Conservation (phyloP, 2,113 vertebrate genomes). For the Haemorhous mexicanus region DNA sequence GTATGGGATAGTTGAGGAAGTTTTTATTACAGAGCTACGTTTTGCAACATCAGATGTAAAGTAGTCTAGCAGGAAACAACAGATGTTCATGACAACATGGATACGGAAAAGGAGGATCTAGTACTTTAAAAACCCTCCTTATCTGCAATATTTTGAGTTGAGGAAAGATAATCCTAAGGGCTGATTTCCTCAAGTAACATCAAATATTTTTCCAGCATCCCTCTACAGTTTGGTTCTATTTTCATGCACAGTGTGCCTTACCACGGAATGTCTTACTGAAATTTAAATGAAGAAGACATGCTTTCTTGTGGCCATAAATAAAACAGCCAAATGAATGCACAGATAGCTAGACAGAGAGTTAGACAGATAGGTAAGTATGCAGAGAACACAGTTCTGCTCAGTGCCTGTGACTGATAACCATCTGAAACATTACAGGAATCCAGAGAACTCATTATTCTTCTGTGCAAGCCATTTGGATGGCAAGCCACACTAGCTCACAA, state of each 20-base stretch:
- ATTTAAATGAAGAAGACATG: neutral
- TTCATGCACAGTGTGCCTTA: neutral
- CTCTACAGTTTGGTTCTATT: neutral
- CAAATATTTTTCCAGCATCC: neutral
- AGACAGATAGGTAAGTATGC: neutral
- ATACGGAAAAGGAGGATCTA: neutral
- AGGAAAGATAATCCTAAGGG: neutral
- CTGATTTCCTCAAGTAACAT: neutral
- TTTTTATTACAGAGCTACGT: neutral
- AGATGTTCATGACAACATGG: neutral
- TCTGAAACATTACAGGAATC: neutral
- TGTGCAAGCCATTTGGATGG: neutral
- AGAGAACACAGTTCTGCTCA: neutral
- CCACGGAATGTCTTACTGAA: neutral
- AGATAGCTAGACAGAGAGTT: neutral
- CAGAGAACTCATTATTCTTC: neutral
- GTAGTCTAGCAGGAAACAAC: neutral
- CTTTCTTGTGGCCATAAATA: neutral
- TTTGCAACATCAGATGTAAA: neutral
- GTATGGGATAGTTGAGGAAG: neutral
- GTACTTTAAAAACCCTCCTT: neutral
- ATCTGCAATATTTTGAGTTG: neutral
- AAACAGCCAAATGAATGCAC: neutral
- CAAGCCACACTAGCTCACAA: neutral
- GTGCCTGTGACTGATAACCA: neutral